Evolutionary conservation across 1,140 invertebrate genomes (phyloP).

Genomic region (Drosophila mayri): DNA sequence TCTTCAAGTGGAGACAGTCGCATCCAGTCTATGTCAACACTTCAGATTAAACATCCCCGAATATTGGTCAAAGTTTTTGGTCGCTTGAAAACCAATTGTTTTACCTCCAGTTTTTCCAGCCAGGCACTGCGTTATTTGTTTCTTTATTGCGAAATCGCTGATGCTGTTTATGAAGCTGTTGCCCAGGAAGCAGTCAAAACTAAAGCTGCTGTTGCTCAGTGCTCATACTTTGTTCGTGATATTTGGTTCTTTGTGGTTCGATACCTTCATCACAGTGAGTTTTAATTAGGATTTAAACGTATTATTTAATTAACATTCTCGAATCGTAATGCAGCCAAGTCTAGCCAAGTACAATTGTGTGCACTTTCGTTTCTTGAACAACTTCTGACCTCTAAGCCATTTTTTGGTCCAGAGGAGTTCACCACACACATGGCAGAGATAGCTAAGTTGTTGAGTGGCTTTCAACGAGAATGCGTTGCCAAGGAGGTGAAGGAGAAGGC

Average conservation of each 20-base stretch:
- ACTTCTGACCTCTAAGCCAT: slow-evolving; percentile 30
- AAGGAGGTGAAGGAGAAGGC: slow-evolving; percentile 17
- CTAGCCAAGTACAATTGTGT: slow-evolving; percentile 39
- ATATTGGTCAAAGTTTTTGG: slow-evolving; percentile 60
- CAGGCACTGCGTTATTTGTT: slow-evolving; percentile 59
- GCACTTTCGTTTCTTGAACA: slow-evolving; percentile 42
- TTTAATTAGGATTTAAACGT: too few relatives aligned
- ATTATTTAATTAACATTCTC: background rate
- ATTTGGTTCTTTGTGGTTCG: slow-evolving; percentile 63
- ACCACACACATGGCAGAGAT: slow-evolving; percentile 48
- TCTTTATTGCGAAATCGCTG: slow-evolving; percentile 50
- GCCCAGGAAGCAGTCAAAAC: background rate
- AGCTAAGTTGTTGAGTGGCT: slow-evolving; percentile 50
- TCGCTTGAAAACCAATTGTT: slow-evolving; percentile 59
- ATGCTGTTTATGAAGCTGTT: slow-evolving; percentile 55
- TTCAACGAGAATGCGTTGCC: slow-evolving; percentile 14
- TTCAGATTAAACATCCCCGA: slow-evolving; percentile 54
- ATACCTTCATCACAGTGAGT: slow-evolving; percentile 53
- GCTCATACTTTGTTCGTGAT: slow-evolving; percentile 60
- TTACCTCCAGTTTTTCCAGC: slow-evolving; percentile 37
- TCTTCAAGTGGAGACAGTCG: slow-evolving; percentile 13
- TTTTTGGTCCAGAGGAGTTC: background rate
- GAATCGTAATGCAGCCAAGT: slow-evolving; percentile 32
- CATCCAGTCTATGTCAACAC: slow-evolving; percentile 24
- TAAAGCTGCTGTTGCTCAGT: background rate